phyloP scores from a whole-genome alignment of 1,140 invertebrate genomes.

The Drosophila baimaii region DNA sequence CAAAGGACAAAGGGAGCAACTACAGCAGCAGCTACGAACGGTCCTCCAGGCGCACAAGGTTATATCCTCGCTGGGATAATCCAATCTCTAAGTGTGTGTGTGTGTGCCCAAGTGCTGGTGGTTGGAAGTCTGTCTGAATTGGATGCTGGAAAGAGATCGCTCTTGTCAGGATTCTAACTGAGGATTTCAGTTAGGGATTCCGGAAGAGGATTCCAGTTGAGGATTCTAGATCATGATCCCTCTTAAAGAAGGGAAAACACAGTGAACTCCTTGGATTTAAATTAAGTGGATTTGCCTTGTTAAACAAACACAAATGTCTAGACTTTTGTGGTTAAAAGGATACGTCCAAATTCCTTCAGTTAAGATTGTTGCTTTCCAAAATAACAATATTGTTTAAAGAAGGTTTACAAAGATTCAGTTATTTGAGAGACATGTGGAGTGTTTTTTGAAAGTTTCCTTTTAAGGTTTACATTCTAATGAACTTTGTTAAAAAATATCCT shows the following conservation, averaged over 20 bases:
- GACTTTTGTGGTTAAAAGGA: background rate
- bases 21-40: background rate
- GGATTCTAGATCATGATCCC: background rate
- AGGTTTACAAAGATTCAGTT: no score
- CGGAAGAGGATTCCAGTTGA: background rate
- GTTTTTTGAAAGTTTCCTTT: no score
- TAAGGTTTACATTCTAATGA: no score
- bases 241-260: background rate
- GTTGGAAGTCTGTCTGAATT: slow-evolving; percentile 3
- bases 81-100: background rate
- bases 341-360: no score
- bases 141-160: background rate
- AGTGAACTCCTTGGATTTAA: background rate
- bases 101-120: background rate
- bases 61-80: background rate
- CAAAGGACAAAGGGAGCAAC: slow-evolving; percentile 15
- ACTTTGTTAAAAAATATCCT: no score
- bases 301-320: background rate
- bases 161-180: background rate
- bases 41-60: slow-evolving; percentile 14
- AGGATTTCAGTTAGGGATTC: background rate
- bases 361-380: no score
- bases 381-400: no score
- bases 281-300: background rate
- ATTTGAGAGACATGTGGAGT: no score